Percentiles rank a stretch among this genome's conserved stretches.
Conservation (phyloP, 2,797 vertebrate genomes). For the Serranus cabrilla region DNA sequence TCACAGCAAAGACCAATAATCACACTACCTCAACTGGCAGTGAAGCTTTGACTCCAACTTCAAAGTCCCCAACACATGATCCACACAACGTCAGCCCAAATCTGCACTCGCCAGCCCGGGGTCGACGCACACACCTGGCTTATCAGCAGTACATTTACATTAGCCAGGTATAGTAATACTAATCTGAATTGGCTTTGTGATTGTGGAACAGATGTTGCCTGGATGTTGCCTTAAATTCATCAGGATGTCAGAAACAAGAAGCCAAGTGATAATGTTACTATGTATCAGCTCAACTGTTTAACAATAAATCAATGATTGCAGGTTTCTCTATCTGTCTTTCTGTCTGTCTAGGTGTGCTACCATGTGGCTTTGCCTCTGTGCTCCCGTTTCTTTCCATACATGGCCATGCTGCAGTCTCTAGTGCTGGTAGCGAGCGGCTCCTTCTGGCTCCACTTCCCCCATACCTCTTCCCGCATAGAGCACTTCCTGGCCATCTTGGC, state of each 20-base stretch:
- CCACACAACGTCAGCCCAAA: constrained; percentile 7
- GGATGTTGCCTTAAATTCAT: neutral
- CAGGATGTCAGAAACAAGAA: neutral
- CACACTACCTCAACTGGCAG: neutral
- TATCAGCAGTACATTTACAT: constrained; percentile 89
- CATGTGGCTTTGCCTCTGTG: constrained; percentile 87
- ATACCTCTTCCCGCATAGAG: constrained; percentile 88
- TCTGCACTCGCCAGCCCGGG: constrained; percentile 44
- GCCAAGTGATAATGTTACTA: neutral
- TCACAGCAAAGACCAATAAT: constrained; percentile 27
- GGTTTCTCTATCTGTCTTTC: neutral
- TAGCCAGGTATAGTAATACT: constrained; percentile 76
- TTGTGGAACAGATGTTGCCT: too few relatives aligned
- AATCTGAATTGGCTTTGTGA: too few relatives aligned
- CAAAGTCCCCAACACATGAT: neutral
- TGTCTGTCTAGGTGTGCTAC: constrained; percentile 84
- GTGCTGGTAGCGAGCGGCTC: constrained; percentile 87
- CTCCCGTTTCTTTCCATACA: constrained; percentile 88
- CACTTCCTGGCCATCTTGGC: constrained; percentile 88
- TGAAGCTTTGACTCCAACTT: constrained; percentile 16
- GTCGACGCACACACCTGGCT: constrained; percentile 83
- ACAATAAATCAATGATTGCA: neutral
- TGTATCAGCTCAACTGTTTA: neutral
- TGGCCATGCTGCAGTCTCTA: constrained; percentile 86
- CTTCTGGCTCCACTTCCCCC: constrained; percentile 91